These are phyloP conservation scores for Phasianus colchicus DNA, from an alignment of 2,113 vertebrate species.

Conservation along the genomic window DNA sequence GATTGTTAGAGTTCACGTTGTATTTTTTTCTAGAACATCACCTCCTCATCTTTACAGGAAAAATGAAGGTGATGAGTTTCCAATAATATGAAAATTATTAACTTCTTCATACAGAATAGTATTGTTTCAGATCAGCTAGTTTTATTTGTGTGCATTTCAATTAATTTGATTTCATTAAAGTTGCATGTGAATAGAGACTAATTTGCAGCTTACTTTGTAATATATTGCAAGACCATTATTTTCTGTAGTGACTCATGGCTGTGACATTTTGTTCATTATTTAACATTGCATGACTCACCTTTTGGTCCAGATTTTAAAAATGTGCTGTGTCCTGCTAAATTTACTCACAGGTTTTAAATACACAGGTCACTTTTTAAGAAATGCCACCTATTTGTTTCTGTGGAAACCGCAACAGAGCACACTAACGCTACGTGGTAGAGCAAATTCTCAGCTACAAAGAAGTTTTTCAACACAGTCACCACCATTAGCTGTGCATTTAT, in stretches of 20 bases:
- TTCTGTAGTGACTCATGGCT: slow-evolving; percentile 2
- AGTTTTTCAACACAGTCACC: no score
- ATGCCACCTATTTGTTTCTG: no score
- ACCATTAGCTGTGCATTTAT: no score
- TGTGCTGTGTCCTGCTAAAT: neutral
- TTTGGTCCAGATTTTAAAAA: neutral
- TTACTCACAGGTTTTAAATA: neutral
- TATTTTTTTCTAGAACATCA: neutral
- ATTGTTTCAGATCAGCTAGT: neutral
- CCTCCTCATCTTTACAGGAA: neutral
- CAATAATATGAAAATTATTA: neutral
- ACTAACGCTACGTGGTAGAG: no score
- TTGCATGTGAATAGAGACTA: neutral
- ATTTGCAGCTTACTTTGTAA: neutral
- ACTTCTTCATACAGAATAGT: neutral
- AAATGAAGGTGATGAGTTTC: neutral
- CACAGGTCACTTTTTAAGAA: no score
- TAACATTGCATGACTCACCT: neutral
- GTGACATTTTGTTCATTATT: slow-evolving; percentile 27
- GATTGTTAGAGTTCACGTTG: neutral
- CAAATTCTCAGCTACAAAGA: no score
- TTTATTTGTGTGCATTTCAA: neutral
- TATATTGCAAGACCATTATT: neutral
- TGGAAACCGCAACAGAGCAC: no score
- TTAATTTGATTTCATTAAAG: slow-evolving; percentile 22